phyloP scores from a whole-genome alignment of 2,113 vertebrate genomes.

The Neomonachus schauinslandi region DNA sequence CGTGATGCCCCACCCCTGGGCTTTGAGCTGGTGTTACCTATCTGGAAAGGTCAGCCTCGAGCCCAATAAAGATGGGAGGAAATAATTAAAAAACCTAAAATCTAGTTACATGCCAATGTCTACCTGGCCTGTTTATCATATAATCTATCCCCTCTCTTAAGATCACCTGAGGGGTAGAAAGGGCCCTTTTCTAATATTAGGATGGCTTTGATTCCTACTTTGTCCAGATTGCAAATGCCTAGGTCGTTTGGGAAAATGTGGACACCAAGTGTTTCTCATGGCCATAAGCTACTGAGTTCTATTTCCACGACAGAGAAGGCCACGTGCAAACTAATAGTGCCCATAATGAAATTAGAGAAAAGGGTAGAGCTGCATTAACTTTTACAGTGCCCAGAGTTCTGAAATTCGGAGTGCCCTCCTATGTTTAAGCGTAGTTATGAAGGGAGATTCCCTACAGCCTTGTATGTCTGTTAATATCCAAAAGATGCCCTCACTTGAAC shows the following conservation, averaged over 20 bases:
- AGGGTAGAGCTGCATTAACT: neutral
- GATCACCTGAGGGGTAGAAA: neutral
- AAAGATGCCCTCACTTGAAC: constrained; percentile 43
- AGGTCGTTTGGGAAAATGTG: constrained; percentile 5
- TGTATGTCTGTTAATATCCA: constrained; percentile 12
- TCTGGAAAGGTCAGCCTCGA: neutral
- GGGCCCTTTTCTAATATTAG: neutral
- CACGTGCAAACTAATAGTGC: neutral
- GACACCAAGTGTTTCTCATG: neutral
- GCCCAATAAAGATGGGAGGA: neutral
- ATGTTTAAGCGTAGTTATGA: constrained; percentile 30
- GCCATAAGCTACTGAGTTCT: neutral
- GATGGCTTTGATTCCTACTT: constrained; percentile 7
- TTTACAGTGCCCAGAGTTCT: neutral
- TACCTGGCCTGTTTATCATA: constrained; percentile 2
- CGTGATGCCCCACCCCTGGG: neutral
- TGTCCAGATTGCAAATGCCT: constrained; percentile 5
- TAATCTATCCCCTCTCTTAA: neutral
- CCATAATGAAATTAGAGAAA: constrained; percentile 19
- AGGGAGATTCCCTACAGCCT: neutral
- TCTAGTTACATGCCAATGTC: neutral
- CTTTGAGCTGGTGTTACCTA: constrained; percentile 1
- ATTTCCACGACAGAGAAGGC: neutral
- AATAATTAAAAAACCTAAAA: constrained; percentile 44
- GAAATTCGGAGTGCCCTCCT: neutral